Evolutionary conservation across 2,113 vertebrate genomes (phyloP), one percentile per base, ranked within the genome.

Genomic region (Rhodinocichla rosea): DNA sequence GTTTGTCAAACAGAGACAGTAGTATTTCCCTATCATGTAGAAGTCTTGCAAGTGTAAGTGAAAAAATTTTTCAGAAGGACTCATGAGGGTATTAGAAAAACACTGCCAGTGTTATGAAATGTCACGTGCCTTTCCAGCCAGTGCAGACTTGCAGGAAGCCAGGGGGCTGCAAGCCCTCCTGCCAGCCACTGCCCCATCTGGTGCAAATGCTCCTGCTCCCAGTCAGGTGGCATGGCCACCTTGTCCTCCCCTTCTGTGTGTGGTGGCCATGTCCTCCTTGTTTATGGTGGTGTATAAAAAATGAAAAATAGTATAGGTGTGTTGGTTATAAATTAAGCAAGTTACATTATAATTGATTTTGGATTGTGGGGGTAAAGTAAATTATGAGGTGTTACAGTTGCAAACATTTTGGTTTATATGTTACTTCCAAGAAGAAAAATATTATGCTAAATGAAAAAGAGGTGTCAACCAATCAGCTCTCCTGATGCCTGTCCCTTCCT

Each of bases 341-440:
- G 65, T 18, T 42, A 15, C 30, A 59, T 78, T 67, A 82, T 85
- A 95, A 95, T 65, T 87, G 65, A 87, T 93, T 95, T 95, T 81
- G 42, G 15, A 13, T 94, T 90, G 12, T 49, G 27, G 20, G 27
- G 30, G 23, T 44, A 87, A 67, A 86, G 59, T 92, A 94, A 95
- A 90, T 96, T 97, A 97, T 91, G 96, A 97, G 95, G 94, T 97
- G 95, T 90, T 93, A 96, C 35, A 78, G 56, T 95, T 94, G 90
- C 95, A 96, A 97, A 89, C 59, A 91, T 71, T 95, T 94, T 97
- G 81, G 67, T 98, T 97, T 97, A 97, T 92, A 92, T 6, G 30
- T 39, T 96, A 40, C 49, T 94, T 97, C 74, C 82, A 96, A 97
- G 95, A 98, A 97, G 91, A 92, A 95, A 97, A 97, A 96, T 94